Percentiles rank a stretch among this genome's conserved stretches.
phyloP scores from a whole-genome alignment of 2,888 invertebrate genomes.

The Microctonus hyperodae region DNA sequence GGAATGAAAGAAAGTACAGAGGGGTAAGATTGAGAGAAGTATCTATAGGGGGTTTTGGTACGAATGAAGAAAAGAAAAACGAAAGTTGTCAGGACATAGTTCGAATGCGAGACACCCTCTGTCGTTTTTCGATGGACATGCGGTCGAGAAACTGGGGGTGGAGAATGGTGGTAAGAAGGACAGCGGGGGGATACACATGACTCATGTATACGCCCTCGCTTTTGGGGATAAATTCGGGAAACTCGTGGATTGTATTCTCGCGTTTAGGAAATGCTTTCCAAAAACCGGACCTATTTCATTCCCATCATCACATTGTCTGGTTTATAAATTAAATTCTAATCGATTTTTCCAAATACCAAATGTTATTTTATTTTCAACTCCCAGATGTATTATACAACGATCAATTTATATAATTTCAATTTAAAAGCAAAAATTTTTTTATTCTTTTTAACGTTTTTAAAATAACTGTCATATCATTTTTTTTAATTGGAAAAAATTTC shows the following conservation, averaged over 20 bases:
- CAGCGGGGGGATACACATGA: slow-evolving; percentile 49
- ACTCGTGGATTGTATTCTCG: slow-evolving; percentile 47
- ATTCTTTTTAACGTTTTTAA: neutral
- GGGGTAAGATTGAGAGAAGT: slow-evolving; percentile 46
- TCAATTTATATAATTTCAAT: neutral
- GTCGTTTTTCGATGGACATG: slow-evolving; percentile 50
- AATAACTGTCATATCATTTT: neutral
- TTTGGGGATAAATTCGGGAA: slow-evolving; percentile 59
- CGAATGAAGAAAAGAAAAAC: slow-evolving; percentile 49
- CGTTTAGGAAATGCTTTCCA: slow-evolving; percentile 26
- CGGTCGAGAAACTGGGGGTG: slow-evolving; percentile 47
- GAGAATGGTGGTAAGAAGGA: slow-evolving; percentile 38
- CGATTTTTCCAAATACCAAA: slow-evolving; percentile 9
- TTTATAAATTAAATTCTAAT: neutral
- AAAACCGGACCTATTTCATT: slow-evolving; percentile 12
- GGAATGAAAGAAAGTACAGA: slow-evolving; percentile 46
- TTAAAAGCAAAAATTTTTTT: neutral
- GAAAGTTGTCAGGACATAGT: slow-evolving; percentile 52
- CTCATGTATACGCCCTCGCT: slow-evolving; percentile 56
- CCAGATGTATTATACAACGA: neutral
- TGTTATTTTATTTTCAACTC: neutral
- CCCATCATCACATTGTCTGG: slow-evolving; percentile 3
- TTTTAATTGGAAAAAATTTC: neutral
- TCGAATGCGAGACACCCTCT: slow-evolving; percentile 48
- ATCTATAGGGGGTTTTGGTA: neutral